Conservation (phyloP, 2,888 invertebrate species). For the Cheilosia pagana region DNA sequence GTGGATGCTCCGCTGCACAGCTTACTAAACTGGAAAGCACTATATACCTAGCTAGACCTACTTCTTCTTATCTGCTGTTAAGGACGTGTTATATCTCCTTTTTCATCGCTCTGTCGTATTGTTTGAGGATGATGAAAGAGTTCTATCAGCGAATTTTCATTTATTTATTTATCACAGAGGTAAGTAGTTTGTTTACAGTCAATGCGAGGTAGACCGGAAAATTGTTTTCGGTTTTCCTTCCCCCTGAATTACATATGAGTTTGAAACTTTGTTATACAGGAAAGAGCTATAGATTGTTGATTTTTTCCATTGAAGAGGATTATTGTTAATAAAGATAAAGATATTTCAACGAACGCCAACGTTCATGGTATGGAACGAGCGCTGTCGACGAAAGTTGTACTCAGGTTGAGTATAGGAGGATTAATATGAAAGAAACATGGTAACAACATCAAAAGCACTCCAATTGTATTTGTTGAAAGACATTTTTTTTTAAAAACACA, state of each 20-base stretch:
- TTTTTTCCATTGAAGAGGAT: not conserved
- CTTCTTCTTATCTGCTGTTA: constrained; percentile 54
- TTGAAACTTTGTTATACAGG: constrained; percentile 13
- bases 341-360: constrained; percentile 16
- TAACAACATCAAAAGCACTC: constrained; percentile 65
- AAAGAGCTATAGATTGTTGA: not conserved
- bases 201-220: constrained; percentile 51
- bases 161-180: constrained; percentile 50
- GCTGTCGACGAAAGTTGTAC: constrained; percentile 3
- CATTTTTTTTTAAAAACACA: constrained; percentile 8
- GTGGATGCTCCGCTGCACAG: constrained; percentile 69
- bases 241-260: constrained; percentile 6
- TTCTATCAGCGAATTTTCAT: constrained; percentile 51
- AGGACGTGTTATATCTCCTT: constrained; percentile 48
- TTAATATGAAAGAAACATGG: constrained; percentile 38
- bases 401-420: constrained; percentile 21
- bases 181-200: constrained; percentile 55
- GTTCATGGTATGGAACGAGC: constrained; percentile 10
- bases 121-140: constrained; percentile 58
- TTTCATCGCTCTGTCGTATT: constrained; percentile 49
- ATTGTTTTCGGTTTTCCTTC: constrained; percentile 27
- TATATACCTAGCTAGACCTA: not conserved
- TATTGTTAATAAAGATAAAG: constrained; percentile 14
- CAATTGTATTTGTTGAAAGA: constrained; percentile 26
- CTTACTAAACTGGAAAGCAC: constrained; percentile 66